Base-by-base conservation (phyloP, 2,888 invertebrate genomes). In the Agriopis aurantiaria region DNA sequence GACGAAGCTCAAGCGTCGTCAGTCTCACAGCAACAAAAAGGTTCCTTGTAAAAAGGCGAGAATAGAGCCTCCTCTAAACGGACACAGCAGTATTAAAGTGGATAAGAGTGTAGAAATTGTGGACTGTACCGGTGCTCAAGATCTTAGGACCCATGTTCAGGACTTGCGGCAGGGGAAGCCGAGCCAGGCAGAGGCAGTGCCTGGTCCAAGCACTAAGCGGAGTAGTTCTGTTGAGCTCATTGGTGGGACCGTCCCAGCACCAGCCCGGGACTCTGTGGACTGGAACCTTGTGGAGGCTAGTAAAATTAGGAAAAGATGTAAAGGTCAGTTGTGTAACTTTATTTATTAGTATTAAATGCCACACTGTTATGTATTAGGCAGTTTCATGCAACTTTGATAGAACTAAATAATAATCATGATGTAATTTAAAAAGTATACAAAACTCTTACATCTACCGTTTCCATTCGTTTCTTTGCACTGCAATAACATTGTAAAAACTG, bases 231-330 rank as follows among this genome's bases (percentile, higher is more conserved):
- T 94, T 65, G 93, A 93, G 77, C 86, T 94, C 23, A 92, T 93
- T 1, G 93, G 92, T 63, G 90, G 91, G 14, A 89, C 90, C 0
- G 89, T 93, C 55, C 93, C 94, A 0, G 84, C 91, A 1, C 92
- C 94, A 0, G 92, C 91, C 7, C 81, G 91, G 71, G 93, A 94
- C 71, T 93, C 93, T 0, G 87, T 93, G 0, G 94, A 94, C 74
- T 93, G 93, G 92, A 94, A 93, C 69, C 86, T 95, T 68, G 93
- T 94, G 55, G 92, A 94, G 51, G 93, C 94, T 82, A 95, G 95
- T 88, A 95, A 93, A 92, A 95, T 95, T 90, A 94, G 94, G 85
- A 95, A 94, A 90, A 91, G 88, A 88, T 80, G 80, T 81, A 93
- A 91, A 93, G 91, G 95, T 94, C 76, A 85, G 92, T 79, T 23